A percentile compares a stretch with the other conserved stretches of the same genome.
Evolutionary conservation across 2,113 vertebrate species (phyloP).

Genomic region (Catharus minimus): DNA sequence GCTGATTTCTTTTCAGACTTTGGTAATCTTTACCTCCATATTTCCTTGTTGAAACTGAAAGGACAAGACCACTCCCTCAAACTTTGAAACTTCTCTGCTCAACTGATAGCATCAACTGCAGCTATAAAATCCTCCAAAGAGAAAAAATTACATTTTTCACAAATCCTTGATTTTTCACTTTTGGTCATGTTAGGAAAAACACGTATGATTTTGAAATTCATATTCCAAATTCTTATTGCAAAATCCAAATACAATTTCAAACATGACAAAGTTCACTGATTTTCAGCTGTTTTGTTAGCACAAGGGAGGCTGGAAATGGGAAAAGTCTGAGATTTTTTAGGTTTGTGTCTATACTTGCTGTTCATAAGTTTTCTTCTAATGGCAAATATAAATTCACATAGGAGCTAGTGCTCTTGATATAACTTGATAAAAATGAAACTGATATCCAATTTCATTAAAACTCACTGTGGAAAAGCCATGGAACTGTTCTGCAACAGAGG

Average conservation of each 20-base stretch:
- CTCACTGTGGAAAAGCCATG: not conserved
- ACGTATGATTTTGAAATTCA: not conserved
- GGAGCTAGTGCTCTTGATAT: not conserved
- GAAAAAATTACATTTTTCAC: not conserved
- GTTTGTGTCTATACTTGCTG: not conserved
- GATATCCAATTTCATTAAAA: slow-evolving; percentile 30
- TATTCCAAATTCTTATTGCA: not conserved
- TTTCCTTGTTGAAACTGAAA: not conserved
- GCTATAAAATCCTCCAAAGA: not conserved
- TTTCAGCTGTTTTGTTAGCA: not conserved
- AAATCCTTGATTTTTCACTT: not conserved
- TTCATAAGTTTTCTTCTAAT: not conserved
- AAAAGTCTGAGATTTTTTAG: not conserved
- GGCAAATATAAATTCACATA: not conserved
- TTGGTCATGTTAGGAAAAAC: not conserved
- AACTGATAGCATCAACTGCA: not conserved
- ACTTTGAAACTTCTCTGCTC: not conserved
- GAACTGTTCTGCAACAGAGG: not conserved
- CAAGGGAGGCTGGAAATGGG: not conserved
- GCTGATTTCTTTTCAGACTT: not conserved
- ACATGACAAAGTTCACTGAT: not conserved
- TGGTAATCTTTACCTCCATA: rapidly evolving
- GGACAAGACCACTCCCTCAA: not conserved
- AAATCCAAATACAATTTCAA: not conserved
- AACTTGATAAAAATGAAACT: slow-evolving; percentile 2